These are phyloP conservation scores for Prietella phreatophila DNA, from an alignment of 2,113 vertebrate genomes.

Conservation along the genomic window DNA sequence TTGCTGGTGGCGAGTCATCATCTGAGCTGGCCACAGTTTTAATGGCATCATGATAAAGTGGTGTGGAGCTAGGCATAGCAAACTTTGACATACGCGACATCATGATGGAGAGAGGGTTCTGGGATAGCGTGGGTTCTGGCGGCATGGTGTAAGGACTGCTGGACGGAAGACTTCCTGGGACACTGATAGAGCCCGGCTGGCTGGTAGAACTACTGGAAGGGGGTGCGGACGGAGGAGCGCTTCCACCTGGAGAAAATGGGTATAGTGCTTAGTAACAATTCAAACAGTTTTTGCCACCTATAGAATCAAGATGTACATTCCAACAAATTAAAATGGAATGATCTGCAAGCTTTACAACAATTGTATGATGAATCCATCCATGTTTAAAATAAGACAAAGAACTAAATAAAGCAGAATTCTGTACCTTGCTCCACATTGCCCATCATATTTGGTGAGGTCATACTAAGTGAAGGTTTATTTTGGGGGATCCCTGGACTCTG, in stretches of 20 bases:
- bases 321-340: neutral
- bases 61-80: slow-evolving; percentile 98
- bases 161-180: slow-evolving; percentile 86
- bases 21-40: slow-evolving; percentile 99
- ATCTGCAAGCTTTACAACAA: neutral
- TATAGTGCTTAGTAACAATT: neutral
- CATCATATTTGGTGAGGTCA: slow-evolving; percentile 97
- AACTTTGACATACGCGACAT: slow-evolving; percentile 99
- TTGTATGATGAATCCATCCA: neutral
- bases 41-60: slow-evolving; percentile 97
- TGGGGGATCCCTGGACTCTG: slow-evolving; percentile 96
- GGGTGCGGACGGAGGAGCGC: slow-evolving; percentile 81
- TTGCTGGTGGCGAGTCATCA: slow-evolving; percentile 94
- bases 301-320: neutral
- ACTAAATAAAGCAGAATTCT: slow-evolving; percentile 34
- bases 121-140: slow-evolving; percentile 94
- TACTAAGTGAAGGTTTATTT: slow-evolving; percentile 87
- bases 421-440: slow-evolving; percentile 88
- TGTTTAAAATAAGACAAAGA: neutral
- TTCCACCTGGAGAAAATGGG: slow-evolving; percentile 78
- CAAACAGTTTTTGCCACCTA: neutral
- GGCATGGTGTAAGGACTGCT: slow-evolving; percentile 96
- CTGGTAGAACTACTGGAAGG: slow-evolving; percentile 84
- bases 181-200: slow-evolving; percentile 70
- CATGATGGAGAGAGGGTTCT: slow-evolving; percentile 99